These are phyloP conservation scores for Ernsta delagoae DNA, from an alignment of 2,888 invertebrate species.

Conservation along the genomic window DNA sequence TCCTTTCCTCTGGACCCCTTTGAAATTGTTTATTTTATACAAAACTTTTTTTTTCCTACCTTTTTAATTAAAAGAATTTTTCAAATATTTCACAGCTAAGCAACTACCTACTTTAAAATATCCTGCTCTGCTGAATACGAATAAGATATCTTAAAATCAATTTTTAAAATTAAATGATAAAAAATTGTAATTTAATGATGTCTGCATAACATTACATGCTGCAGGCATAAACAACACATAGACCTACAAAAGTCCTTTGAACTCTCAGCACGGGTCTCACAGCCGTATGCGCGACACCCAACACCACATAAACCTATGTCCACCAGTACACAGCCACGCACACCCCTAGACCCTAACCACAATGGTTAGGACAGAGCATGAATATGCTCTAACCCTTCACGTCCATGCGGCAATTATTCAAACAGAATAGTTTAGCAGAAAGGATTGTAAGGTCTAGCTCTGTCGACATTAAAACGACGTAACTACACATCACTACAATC, in stretches of 20 bases:
- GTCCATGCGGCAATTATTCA: constrained; percentile 85
- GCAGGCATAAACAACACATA: neutral
- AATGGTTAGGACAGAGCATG: constrained; percentile 76
- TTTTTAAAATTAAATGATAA: no score
- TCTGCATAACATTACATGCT: no score
- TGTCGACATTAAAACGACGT: neutral
- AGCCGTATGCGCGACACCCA: constrained; percentile 26
- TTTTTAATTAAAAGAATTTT: no score
- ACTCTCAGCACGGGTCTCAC: neutral
- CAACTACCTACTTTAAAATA: no score
- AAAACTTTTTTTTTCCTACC: no score
- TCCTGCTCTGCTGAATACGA: no score
- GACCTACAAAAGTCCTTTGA: neutral
- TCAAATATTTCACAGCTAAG: no score
- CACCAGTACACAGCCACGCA: constrained; percentile 33
- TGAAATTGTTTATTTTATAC: no score
- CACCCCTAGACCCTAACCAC: constrained; percentile 61
- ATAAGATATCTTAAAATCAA: no score
- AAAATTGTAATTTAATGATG: no score
- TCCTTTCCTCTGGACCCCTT: no score
- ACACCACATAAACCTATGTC: constrained; percentile 29
- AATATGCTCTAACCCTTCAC: constrained; percentile 82
- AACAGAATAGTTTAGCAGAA: constrained; percentile 85
- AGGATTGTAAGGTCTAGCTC: constrained; percentile 76
- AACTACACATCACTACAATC: neutral